Percentiles rank a stretch among this genome's conserved stretches.
Evolutionary conservation across 2,797 vertebrate genomes (phyloP).

Genomic region (Enteromius thamalakanensis): DNA sequence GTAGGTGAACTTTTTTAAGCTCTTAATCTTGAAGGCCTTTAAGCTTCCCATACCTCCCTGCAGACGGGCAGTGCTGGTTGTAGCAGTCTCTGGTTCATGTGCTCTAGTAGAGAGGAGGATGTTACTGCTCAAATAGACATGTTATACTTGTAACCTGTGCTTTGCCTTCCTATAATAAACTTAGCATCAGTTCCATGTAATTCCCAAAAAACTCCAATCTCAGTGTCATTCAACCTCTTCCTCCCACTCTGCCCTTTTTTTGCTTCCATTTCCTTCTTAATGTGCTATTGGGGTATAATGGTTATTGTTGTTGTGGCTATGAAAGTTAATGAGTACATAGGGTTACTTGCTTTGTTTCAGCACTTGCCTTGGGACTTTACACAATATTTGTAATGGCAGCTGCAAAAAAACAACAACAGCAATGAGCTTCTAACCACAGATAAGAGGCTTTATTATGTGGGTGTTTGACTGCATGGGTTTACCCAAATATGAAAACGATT

Average conservation of each 20-base stretch:
- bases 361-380: constrained; percentile 20
- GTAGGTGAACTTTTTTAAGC: constrained; percentile 3
- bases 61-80: background rate
- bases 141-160: background rate
- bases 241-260: constrained; percentile 12
- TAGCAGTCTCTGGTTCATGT: background rate
- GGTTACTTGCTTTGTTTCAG: constrained; percentile 29
- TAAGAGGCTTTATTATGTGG: background rate
- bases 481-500: background rate
- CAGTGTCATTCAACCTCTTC: background rate
- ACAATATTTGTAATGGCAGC: constrained; percentile 35
- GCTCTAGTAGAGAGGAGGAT: background rate
- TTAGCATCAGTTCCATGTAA: background rate
- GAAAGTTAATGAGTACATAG: constrained; percentile 35
- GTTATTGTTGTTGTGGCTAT: constrained; percentile 31
- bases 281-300: constrained; percentile 4
- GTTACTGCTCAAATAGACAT: background rate
- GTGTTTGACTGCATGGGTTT: constrained; percentile 2
- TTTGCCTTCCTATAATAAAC: background rate
- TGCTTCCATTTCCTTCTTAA: background rate
- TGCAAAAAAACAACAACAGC: background rate
- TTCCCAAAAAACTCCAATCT: constrained; percentile 8
- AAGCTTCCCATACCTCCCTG: constrained; percentile 2
- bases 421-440: constrained; percentile 1
- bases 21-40: constrained; percentile 15